phyloP scores from a whole-genome alignment of 1,140 invertebrate species.

The Plectrocnemia conspersa region DNA sequence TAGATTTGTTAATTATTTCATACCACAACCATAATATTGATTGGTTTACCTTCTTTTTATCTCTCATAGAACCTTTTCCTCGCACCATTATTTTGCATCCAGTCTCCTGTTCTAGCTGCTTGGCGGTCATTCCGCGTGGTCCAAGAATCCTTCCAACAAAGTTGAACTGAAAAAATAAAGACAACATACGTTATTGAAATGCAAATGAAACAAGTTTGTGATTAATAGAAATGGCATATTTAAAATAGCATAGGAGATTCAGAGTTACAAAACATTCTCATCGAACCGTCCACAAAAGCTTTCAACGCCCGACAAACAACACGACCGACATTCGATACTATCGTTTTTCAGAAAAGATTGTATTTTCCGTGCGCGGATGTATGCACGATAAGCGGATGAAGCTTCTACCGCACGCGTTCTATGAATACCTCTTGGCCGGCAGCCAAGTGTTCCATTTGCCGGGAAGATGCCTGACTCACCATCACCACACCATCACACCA shows the following conservation, averaged over 20 bases:
- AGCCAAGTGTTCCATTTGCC: conserved; percentile 35
- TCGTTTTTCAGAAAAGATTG: neutral
- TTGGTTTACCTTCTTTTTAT: conserved; percentile 94
- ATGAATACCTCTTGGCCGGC: conserved; percentile 30
- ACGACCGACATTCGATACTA: neutral
- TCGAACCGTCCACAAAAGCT: no score
- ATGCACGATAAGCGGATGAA: conserved; percentile 7
- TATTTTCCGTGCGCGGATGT: neutral
- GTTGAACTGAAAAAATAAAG: conserved; percentile 80
- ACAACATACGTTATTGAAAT: neutral
- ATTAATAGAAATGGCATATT: neutral
- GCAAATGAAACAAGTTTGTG: neutral
- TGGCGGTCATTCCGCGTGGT: conserved; percentile 98
- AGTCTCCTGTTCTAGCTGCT: conserved; percentile 98
- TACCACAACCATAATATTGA: no score
- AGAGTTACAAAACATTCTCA: no score
- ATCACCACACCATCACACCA: neutral
- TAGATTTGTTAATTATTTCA: no score
- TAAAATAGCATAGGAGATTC: no score
- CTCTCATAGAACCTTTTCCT: conserved; percentile 99
- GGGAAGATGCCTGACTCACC: neutral
- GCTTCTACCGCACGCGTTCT: conserved; percentile 21
- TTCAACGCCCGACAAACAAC: no score
- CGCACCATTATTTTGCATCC: conserved; percentile 99
- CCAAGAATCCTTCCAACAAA: conserved; percentile 99